Conservation (phyloP, 2,797 vertebrate species). For the Myotis daubentonii region DNA sequence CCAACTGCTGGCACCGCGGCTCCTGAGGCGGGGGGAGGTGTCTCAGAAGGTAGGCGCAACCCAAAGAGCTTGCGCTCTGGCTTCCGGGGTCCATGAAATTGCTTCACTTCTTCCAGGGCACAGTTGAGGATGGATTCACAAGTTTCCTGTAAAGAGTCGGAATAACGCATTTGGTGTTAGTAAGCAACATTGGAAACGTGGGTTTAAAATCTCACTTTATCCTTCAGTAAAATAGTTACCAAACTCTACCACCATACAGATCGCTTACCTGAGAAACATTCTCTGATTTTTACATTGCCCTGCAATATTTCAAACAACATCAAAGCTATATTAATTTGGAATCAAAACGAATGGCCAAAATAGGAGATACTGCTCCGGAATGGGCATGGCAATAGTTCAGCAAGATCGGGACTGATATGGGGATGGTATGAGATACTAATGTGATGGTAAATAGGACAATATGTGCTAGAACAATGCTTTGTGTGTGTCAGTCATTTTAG, state of each 20-base stretch:
- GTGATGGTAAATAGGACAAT: neutral
- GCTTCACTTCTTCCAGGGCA: constrained; percentile 91
- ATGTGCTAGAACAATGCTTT: neutral
- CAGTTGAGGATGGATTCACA: constrained; percentile 91
- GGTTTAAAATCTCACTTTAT: neutral
- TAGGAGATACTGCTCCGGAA: neutral
- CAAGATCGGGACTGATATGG: neutral
- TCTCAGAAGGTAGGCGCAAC: neutral
- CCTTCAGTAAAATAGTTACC: constrained; percentile 3
- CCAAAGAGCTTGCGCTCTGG: constrained; percentile 65
- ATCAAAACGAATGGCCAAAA: neutral
- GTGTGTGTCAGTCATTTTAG: neutral
- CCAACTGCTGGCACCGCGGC: constrained; percentile 81
- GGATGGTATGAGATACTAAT: neutral
- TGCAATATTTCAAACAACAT: constrained; percentile 7
- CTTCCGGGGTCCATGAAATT: constrained; percentile 76
- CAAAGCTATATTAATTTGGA: neutral
- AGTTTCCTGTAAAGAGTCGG: constrained; percentile 85
- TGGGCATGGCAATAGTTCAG: neutral
- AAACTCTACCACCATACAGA: neutral
- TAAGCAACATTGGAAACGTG: neutral
- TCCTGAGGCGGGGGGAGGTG: neutral
- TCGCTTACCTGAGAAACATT: neutral
- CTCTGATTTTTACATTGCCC: neutral
- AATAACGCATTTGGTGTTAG: neutral